phyloP scores from a whole-genome alignment of 2,888 invertebrate genomes.

The Tiphia femorata region DNA sequence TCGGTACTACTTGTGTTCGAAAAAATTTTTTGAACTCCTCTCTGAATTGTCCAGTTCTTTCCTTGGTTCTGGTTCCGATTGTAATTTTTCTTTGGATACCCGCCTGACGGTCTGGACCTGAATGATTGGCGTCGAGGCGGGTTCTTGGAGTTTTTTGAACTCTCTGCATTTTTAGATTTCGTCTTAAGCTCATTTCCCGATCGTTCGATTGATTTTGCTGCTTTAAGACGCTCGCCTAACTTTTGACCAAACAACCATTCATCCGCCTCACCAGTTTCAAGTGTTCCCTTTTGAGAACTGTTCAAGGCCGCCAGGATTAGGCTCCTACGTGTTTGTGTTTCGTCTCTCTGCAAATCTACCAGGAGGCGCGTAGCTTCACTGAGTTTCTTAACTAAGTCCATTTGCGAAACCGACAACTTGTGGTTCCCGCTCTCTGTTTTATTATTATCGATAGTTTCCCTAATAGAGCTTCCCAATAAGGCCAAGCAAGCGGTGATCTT shows the following conservation, averaged over 20 bases:
- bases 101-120: slow-evolving; percentile 6
- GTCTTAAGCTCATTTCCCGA: neutral
- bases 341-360: slow-evolving; percentile 28
- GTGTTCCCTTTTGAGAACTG: slow-evolving; percentile 16
- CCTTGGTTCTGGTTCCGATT: neutral
- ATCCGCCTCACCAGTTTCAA: slow-evolving; percentile 19
- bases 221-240: neutral
- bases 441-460: too few relatives aligned
- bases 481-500: too few relatives aligned
- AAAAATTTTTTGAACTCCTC: neutral
- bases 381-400: too few relatives aligned
- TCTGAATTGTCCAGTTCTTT: neutral
- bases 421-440: too few relatives aligned
- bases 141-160: neutral
- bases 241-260: neutral
- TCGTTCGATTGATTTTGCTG: neutral
- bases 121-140: too few relatives aligned
- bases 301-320: slow-evolving; percentile 19
- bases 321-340: slow-evolving; percentile 21
- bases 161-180: slow-evolving; percentile 14
- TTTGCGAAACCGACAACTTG: too few relatives aligned
- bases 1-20: slow-evolving; percentile 31
- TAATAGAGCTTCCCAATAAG: too few relatives aligned
- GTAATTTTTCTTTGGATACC: neutral
- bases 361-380: slow-evolving; percentile 21